A percentile compares a stretch with the other conserved stretches of the same genome.
These are phyloP conservation scores for Mesoligia furuncula DNA, from an alignment of 2,888 invertebrate species.

Conservation along the genomic window DNA sequence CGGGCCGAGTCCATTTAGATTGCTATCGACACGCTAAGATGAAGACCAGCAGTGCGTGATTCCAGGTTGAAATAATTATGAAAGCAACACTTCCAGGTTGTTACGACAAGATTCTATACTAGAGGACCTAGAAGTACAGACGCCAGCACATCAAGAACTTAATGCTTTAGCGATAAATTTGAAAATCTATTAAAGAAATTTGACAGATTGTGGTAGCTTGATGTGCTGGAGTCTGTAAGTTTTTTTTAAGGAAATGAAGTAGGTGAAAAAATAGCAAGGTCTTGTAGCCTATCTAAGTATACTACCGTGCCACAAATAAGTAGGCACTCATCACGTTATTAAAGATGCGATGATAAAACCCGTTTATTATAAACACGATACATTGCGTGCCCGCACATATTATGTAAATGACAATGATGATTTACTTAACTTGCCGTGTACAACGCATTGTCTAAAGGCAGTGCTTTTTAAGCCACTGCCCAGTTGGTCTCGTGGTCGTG, in stretches of 20 bases:
- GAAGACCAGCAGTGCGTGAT: background rate
- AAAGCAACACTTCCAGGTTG: background rate
- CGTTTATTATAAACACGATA: constrained; percentile 50
- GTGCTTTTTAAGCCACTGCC: background rate
- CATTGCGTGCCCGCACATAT: constrained; percentile 47
- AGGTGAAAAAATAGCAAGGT: background rate
- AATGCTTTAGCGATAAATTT: no score
- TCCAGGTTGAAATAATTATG: background rate
- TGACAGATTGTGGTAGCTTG: no score
- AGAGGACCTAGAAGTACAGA: no score
- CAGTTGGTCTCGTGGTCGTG: background rate
- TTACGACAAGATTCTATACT: no score
- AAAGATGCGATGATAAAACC: constrained; percentile 42
- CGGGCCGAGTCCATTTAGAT: no score
- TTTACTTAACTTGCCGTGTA: constrained; percentile 23
- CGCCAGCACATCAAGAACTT: no score
- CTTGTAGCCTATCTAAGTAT: background rate
- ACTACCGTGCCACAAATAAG: constrained; percentile 11
- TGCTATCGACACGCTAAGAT: no score
- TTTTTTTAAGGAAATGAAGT: no score
- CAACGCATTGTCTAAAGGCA: constrained; percentile 4
- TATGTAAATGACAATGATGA: constrained; percentile 44
- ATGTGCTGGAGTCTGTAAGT: no score
- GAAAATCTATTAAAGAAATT: no score
- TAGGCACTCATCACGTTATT: constrained; percentile 20